Conservation (phyloP, 2,797 vertebrate species). For the Neopelma chrysocephalum region DNA sequence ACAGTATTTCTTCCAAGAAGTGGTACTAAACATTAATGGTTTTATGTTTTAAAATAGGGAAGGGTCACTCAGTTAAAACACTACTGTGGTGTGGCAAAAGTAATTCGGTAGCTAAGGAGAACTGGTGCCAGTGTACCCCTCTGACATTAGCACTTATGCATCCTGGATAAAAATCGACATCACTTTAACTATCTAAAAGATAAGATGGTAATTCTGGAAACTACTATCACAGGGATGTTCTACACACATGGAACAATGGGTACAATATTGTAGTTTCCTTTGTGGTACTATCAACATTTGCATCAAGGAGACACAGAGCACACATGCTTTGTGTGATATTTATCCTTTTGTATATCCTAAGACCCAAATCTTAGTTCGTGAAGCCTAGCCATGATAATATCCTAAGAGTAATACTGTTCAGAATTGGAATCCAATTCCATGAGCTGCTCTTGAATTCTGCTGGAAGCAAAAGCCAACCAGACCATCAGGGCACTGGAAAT, state of each 20-base stretch:
- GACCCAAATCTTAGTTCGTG: background rate
- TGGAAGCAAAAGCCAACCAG: background rate
- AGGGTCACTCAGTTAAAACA: background rate
- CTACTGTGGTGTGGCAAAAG: background rate
- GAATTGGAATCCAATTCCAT: background rate
- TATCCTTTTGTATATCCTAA: background rate
- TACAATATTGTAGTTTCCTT: background rate
- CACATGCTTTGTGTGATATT: background rate
- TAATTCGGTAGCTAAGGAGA: background rate
- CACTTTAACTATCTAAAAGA: background rate
- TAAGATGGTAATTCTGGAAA: background rate
- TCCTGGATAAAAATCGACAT: background rate
- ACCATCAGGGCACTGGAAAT: background rate
- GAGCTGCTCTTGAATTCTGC: background rate
- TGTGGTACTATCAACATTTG: background rate
- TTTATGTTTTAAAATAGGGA: background rate
- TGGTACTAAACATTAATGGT: background rate
- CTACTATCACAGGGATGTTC: background rate
- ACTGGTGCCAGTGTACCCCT: background rate
- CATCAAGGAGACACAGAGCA: background rate
- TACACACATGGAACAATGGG: rapidly evolving
- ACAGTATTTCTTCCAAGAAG: background rate
- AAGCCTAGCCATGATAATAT: background rate
- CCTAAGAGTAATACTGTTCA: background rate
- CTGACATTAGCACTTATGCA: background rate